phyloP scores from a whole-genome alignment of 2,888 invertebrate species.

The Sinohyriopsis cumingii region DNA sequence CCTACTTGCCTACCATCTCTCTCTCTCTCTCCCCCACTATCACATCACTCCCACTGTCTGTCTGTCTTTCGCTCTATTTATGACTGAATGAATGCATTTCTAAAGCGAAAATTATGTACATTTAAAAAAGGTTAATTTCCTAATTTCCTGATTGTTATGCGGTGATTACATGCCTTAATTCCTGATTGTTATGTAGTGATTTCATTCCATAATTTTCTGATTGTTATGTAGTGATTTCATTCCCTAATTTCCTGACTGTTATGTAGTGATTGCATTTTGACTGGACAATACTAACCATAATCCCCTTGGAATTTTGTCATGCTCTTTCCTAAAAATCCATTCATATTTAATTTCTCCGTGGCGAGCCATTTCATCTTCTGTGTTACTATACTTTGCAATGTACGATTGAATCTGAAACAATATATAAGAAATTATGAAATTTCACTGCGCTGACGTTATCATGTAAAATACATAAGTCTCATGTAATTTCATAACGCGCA shows the following conservation, averaged over 20 bases:
- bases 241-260: neutral
- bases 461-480: no score
- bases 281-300: conserved; percentile 34
- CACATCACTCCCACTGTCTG: no score
- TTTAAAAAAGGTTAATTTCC: no score
- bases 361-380: conserved; percentile 37
- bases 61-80: no score
- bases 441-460: no score
- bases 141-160: neutral
- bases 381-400: conserved; percentile 33
- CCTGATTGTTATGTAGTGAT: neutral
- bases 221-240: neutral
- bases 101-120: no score
- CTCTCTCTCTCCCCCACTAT: no score
- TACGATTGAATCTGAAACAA: conserved; percentile 41
- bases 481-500: no score
- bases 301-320: conserved; percentile 45
- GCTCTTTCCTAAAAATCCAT: conserved; percentile 33
- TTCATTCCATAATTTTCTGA: neutral
- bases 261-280: neutral
- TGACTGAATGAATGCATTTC: no score
- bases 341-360: conserved; percentile 24
- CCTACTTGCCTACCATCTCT: no score
- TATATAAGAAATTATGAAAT: neutral
- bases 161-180: no score